Evolutionary conservation across 2,888 invertebrate species (phyloP).

Genomic region (Apodemia zela): DNA sequence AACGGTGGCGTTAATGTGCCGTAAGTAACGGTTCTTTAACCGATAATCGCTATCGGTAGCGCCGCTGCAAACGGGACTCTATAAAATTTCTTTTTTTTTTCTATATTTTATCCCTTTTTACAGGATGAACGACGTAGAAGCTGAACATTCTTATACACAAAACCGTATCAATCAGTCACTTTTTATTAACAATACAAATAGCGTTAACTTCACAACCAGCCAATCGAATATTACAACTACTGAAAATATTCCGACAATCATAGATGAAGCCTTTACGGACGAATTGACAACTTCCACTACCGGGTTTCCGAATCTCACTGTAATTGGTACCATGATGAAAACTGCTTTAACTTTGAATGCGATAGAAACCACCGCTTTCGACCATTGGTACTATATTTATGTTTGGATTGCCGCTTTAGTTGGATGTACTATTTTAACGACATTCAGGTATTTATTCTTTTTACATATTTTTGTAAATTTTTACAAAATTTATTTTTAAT

Average conservation of each 20-base stretch:
- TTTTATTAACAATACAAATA: neutral
- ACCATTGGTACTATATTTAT: conserved; percentile 18
- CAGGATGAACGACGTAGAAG: conserved; percentile 19
- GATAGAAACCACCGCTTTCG: neutral
- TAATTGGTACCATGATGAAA: conserved; percentile 17
- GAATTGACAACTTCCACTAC: neutral
- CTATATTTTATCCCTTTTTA: neutral
- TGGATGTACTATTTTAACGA: conserved; percentile 7
- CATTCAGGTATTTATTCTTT: conserved; percentile 4
- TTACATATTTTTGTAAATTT: neutral
- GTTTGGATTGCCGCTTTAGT: conserved; percentile 18
- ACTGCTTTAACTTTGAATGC: conserved; percentile 11
- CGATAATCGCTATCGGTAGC: too few relatives aligned
- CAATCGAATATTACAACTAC: neutral
- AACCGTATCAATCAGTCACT: neutral
- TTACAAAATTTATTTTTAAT: too few relatives aligned
- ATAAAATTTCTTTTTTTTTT: too few relatives aligned
- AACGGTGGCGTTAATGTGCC: too few relatives aligned
- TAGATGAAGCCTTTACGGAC: neutral
- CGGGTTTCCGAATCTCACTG: conserved; percentile 4
- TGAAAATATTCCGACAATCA: neutral
- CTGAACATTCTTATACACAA: neutral
- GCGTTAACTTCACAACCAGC: neutral
- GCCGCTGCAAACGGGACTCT: too few relatives aligned
- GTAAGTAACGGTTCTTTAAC: too few relatives aligned